Evolutionary conservation across 2,888 invertebrate species (phyloP).

Genomic region (Dryobota labecula): DNA sequence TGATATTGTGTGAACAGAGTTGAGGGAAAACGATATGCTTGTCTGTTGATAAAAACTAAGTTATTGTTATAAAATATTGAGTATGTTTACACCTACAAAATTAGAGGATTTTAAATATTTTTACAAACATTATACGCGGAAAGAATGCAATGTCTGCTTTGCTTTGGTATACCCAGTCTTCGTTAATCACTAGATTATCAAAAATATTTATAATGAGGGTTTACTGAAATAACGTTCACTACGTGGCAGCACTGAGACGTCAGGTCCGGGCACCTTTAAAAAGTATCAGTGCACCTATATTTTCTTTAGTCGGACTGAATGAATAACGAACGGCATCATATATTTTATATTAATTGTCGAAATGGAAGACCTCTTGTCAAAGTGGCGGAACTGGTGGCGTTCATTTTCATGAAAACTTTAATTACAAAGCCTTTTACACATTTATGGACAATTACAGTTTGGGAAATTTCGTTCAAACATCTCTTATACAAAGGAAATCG

Average conservation of each 20-base stretch:
- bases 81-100: neutral
- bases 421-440: neutral
- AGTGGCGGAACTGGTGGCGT: too few relatives aligned
- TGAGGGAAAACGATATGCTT: conserved; percentile 1
- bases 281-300: too few relatives aligned
- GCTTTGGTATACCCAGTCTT: neutral
- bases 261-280: too few relatives aligned
- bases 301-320: too few relatives aligned
- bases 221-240: too few relatives aligned
- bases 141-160: neutral
- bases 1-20: conserved; percentile 17
- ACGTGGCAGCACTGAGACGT: too few relatives aligned
- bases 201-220: too few relatives aligned
- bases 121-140: neutral
- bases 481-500: conserved; percentile 44
- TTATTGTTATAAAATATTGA: neutral
- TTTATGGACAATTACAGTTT: conserved; percentile 7
- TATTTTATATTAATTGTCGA: too few relatives aligned
- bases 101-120: too few relatives aligned
- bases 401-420: too few relatives aligned
- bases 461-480: conserved; percentile 20
- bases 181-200: neutral
- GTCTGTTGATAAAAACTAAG: neutral
- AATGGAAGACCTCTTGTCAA: too few relatives aligned
- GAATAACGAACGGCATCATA: too few relatives aligned